Percentiles rank a stretch among this genome's conserved stretches.
phyloP scores from a whole-genome alignment of 2,113 vertebrate species.

The Tupaia tana region DNA sequence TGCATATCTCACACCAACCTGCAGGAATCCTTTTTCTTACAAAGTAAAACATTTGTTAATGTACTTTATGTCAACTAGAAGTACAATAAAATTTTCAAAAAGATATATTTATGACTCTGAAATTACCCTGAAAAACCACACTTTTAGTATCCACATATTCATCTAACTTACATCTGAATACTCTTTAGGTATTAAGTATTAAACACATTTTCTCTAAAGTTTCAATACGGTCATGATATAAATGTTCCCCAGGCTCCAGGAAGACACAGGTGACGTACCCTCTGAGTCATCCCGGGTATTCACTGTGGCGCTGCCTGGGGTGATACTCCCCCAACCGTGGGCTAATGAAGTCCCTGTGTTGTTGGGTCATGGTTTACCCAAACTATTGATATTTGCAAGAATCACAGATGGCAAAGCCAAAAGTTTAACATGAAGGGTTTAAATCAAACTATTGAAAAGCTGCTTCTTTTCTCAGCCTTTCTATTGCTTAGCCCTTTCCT shows the following conservation, averaged over 20 bases:
- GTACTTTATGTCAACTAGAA: constrained; percentile 30
- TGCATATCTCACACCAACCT: constrained; percentile 42
- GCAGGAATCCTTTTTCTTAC: constrained; percentile 66
- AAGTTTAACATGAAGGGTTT: not conserved
- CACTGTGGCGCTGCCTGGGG: not conserved
- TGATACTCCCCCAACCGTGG: not conserved
- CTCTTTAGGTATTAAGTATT: not conserved
- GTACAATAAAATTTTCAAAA: not conserved
- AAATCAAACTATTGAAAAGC: not conserved
- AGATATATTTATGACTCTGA: not conserved
- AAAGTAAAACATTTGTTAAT: constrained; percentile 54
- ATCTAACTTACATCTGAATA: constrained; percentile 9
- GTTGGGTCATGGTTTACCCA: not conserved
- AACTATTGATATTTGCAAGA: not conserved
- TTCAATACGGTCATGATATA: not conserved
- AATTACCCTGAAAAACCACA: constrained; percentile 25
- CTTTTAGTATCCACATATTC: not conserved
- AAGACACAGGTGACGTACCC: not conserved
- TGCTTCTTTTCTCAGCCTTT: not conserved
- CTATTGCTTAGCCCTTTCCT: not conserved
- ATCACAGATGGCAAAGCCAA: not conserved
- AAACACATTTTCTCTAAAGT: not conserved
- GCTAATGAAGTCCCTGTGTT: not conserved
- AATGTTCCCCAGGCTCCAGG: not conserved
- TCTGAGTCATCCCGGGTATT: not conserved